Evolutionary conservation across 2,113 vertebrate species (phyloP).

Genomic region (Himantopus leucocephalus): DNA sequence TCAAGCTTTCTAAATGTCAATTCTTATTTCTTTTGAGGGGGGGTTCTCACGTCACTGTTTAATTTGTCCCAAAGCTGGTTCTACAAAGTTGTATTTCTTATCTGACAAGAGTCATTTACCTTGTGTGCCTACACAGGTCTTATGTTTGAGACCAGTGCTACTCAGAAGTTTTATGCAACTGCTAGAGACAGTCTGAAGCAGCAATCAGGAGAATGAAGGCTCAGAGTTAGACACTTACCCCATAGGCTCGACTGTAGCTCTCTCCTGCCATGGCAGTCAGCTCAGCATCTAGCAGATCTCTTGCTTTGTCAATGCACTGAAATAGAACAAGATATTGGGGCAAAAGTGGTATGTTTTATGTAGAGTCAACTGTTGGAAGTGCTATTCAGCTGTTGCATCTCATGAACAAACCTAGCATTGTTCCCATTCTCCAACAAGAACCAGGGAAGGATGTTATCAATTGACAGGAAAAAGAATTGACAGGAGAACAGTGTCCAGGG

Average conservation of each 20-base stretch:
- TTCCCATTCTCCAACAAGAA: background rate
- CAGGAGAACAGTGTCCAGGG: background rate
- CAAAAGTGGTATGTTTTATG: background rate
- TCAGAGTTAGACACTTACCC: slow-evolving; percentile 75
- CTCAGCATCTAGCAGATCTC: slow-evolving; percentile 95
- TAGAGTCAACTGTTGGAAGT: background rate
- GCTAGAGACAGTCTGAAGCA: background rate
- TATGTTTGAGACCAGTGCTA: background rate
- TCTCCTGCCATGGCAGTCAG: slow-evolving; percentile 98
- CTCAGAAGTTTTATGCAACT: background rate
- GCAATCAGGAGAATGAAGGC: background rate
- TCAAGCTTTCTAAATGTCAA: background rate
- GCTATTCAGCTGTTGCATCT: background rate
- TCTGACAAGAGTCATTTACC: background rate
- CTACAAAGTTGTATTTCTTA: background rate
- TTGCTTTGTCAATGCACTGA: slow-evolving; percentile 98
- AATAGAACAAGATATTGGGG: background rate
- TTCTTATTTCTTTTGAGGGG: background rate
- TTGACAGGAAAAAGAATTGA: background rate
- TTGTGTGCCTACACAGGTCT: background rate
- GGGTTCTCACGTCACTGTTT: background rate
- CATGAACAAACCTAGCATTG: background rate
- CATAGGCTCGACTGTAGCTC: slow-evolving; percentile 97
- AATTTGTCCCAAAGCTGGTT: background rate
- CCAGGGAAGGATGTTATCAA: background rate